Percentiles rank a stretch among this genome's conserved stretches.
Conservation (phyloP, 53 echinoderm and acorn worm genomes). For the Glandiceps talaboti region DNA sequence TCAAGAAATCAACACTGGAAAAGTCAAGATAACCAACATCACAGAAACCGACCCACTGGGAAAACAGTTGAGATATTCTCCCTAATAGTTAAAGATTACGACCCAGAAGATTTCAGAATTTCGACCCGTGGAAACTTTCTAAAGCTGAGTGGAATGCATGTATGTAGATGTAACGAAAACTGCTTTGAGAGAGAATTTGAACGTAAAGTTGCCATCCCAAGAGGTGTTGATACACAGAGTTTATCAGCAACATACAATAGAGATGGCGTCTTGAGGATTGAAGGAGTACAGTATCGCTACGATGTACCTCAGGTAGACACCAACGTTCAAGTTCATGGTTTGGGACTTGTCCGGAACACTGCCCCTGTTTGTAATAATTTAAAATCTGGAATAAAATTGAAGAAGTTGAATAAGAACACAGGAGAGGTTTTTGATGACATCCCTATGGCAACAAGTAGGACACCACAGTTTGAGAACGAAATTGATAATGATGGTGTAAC, state of each 20-base stretch:
- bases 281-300: conserved; percentile 8
- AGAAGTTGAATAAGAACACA: conserved; percentile 48
- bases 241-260: conserved; percentile 12
- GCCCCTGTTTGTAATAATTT: conserved; percentile 21
- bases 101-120: conserved; percentile 30
- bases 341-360: background rate
- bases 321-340: conserved; percentile 9
- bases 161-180: conserved; percentile 32
- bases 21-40: conserved; percentile 1
- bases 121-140: conserved; percentile 19
- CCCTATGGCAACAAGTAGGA: background rate
- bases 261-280: conserved; percentile 19
- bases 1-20: background rate
- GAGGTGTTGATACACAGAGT: conserved; percentile 14
- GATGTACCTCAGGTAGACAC: background rate
- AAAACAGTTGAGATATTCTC: background rate
- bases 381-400: conserved; percentile 37
- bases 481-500: conserved; percentile 47
- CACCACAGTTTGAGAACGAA: conserved; percentile 29
- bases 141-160: conserved; percentile 21
- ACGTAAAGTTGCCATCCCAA: conserved; percentile 22
- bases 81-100: conserved; percentile 19
- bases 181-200: conserved; percentile 46
- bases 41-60: background rate
- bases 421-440: conserved; percentile 39